Base-by-base conservation (phyloP, 2,888 invertebrate species). In the Volucella zonaria region DNA sequence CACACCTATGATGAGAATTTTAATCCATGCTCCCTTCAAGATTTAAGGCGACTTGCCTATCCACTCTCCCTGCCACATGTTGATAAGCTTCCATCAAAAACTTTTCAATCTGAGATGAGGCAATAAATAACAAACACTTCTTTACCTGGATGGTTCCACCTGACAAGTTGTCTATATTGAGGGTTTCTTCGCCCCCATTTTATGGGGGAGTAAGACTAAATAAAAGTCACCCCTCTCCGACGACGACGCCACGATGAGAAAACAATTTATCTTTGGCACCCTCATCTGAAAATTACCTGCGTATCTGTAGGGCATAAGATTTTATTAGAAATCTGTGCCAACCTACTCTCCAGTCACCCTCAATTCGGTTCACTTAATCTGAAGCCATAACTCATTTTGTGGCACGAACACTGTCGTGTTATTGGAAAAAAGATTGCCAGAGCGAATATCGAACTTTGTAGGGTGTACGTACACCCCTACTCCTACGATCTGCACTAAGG, bases 211-310 rank as follows among this genome's bases (percentile, higher is more conserved):
- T 51, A 54, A 15, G 23, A 38, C 49, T 56, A 47, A 49, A 67
- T 42, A 12, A 68, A 78, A 64, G 45, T 59, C 79, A 45, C 18
- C 79, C 73, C 52, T 54, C 42, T 31, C 31, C 2, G 31, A 31
- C 4, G 6, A 31, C 31, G 31, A 1, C 31, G 6, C 4, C 8
- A 38, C 49, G 73, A 68, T 47, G 62, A 42, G 70, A 79, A 83
- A 80, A 56, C 75, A 56, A 83, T 83, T 80, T 83, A 76, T 75
- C 71, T 71, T 75, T 83, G 79, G 74, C 74, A 79, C 74, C 82
- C 64, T 71, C 74, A 51, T 31, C 52, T 66, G 71, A 83, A 83
- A 80, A 76, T 76, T 75, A 66, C 66, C 75, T 54, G 49, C 70
- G 42, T 64, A 59, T 64, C n/a, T 76, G 64, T 43, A 38, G 51